Evolutionary conservation across 2,797 vertebrate species (phyloP).

Genomic region (Labroides dimidiatus): DNA sequence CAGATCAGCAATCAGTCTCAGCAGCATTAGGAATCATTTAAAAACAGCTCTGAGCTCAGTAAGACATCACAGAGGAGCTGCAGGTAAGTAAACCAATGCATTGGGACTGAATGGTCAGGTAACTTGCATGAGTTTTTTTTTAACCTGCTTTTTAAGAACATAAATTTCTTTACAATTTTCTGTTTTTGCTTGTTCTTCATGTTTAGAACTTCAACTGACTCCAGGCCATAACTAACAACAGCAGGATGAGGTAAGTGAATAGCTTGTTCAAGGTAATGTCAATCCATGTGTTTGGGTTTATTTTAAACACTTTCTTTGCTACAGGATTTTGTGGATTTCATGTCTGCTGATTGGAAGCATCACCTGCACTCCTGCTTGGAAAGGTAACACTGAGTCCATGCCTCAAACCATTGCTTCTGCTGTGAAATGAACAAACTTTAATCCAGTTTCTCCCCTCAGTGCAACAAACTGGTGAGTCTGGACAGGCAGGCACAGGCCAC

Average conservation of each 20-base stretch:
- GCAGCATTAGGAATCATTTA: neutral
- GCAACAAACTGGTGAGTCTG: neutral
- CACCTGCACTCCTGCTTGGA: neutral
- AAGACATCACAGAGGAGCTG: neutral
- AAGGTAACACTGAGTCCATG: neutral
- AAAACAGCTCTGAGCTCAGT: neutral
- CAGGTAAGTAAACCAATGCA: neutral
- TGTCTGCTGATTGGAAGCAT: conserved; percentile 44
- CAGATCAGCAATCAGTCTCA: neutral
- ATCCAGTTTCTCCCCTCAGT: neutral
- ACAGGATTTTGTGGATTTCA: conserved; percentile 44
- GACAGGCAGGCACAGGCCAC: neutral
- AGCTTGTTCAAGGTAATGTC: too few relatives aligned
- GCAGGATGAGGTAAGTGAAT: neutral
- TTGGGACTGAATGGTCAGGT: too few relatives aligned
- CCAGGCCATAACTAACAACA: neutral
- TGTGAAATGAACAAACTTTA: neutral
- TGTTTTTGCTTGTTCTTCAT: neutral
- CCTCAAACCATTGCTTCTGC: neutral
- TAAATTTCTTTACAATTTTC: neutral
- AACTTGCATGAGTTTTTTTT: too few relatives aligned
- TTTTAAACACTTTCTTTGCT: neutral
- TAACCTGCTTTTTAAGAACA: neutral
- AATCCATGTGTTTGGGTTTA: neutral
- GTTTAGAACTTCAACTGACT: neutral